Base-by-base conservation (phyloP, 2,888 invertebrate species). In the Periphyllus acericola region DNA sequence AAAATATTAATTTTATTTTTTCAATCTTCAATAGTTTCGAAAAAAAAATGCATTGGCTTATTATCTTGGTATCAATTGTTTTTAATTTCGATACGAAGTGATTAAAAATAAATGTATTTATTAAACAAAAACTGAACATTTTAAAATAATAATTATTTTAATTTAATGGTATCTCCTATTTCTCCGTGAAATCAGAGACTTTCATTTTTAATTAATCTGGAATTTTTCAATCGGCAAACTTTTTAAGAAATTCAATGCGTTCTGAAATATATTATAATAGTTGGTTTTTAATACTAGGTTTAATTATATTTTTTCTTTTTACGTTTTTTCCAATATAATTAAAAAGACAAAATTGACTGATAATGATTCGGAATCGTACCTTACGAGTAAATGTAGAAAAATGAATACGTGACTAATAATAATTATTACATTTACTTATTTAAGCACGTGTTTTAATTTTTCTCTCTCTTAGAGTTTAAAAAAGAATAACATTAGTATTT, bases 171-270 rank as follows among this genome's bases (percentile, higher is more conserved):
- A 2, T 79, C 25, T 60, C 11, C 55, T 32, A 55, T 52, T 78
- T 79, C 34, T 14, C 34, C 55, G 11, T 55, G 32, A 55, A 79
- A 55, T 79, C 25, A 55, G 34, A 34, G 14, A 78, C 32, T 55
- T 72, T 79, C 60, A 55, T 55, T 55, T 79, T 79, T 55, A 34
- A 55, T 79, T 79, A 32, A 55, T 79, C 66, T 25, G 6, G 6
- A 25, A 19, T 25, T 79, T 55, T 79, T 34, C 32, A 32, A 55
- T 17, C 14, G 71, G 17, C 32, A 32, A 32, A 71, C 32, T 32
- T 14, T 29, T 68, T 68, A 68, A 68, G 29, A 68, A 29, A n/a
- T 71, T 14, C 14, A 17, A n/a, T 71, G 25, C 25, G 25, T 60
- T 25, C 17, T 60, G 25, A 60, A 19, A 60, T 19, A 25, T 6